A percentile compares a stretch with the other conserved stretches of the same genome.
phyloP scores from a whole-genome alignment of 1,140 invertebrate genomes.

The Centruroides vittatus region DNA sequence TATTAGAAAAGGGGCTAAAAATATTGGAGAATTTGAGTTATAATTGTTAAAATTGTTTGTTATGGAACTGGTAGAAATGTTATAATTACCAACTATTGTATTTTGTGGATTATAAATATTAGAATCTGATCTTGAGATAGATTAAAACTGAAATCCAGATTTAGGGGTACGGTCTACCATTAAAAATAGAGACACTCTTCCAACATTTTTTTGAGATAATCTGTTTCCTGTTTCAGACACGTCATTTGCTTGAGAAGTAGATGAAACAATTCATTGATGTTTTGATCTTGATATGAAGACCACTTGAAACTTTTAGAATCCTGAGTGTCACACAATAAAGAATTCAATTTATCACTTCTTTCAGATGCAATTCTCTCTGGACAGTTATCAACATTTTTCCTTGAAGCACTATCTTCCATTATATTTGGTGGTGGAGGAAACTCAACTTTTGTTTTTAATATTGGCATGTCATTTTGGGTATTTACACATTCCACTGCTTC shows the following conservation, averaged over 20 bases:
- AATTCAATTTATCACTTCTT: too few species aligned
- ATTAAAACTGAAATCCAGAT: too few species aligned
- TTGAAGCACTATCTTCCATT: too few species aligned
- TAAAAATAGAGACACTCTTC: constrained; percentile 9
- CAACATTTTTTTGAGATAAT: constrained; percentile 9
- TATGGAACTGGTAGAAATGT: too few species aligned
- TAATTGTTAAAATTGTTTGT: neutral
- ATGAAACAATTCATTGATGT: too few species aligned
- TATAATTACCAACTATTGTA: too few species aligned
- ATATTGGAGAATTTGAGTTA: neutral
- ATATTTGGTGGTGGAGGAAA: constrained; percentile 11
- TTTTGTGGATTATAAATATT: too few species aligned
- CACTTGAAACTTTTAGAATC: too few species aligned
- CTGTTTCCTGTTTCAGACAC: neutral
- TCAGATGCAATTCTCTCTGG: constrained; percentile 4
- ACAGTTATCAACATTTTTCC: neutral
- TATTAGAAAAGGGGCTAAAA: neutral
- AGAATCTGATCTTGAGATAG: too few species aligned
- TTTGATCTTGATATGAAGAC: too few species aligned
- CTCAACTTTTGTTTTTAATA: constrained; percentile 3
- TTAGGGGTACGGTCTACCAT: neutral
- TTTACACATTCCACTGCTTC: neutral
- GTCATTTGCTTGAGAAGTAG: too few species aligned
- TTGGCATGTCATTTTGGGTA: neutral
- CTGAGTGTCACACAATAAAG: too few species aligned